These are phyloP conservation scores for Poeciliopsis infans DNA, from an alignment of 2,797 vertebrate genomes.

Conservation along the genomic window DNA sequence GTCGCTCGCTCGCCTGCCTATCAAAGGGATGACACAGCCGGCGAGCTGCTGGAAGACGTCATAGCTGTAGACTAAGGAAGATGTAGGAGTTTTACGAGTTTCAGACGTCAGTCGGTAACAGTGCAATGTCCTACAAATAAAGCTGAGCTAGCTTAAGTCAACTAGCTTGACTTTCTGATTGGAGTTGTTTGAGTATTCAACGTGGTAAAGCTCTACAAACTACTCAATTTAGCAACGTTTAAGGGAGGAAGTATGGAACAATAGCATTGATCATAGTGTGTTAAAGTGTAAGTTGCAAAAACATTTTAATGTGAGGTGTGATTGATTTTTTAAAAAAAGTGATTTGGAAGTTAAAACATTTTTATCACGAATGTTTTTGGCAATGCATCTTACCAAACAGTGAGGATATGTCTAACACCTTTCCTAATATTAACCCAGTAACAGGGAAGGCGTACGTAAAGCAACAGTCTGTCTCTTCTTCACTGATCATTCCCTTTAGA, in stretches of 20 bases:
- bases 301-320: neutral
- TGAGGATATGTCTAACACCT: neutral
- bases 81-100: neutral
- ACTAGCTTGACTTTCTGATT: neutral
- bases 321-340: neutral
- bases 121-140: neutral
- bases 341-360: neutral
- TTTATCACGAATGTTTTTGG: neutral
- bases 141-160: neutral
- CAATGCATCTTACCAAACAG: neutral
- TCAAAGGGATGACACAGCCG: constrained; percentile 50
- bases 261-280: neutral
- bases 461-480: constrained; percentile 11
- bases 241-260: neutral
- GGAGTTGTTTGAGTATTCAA: neutral
- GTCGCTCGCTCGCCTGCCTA: constrained; percentile 28
- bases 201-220: neutral
- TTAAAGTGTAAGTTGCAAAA: neutral
- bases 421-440: neutral
- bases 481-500: neutral
- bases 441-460: neutral
- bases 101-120: neutral
- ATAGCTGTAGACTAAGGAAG: constrained; percentile 27
- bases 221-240: neutral
- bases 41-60: constrained; percentile 13